Base-by-base conservation (phyloP, 1,140 invertebrate genomes). In the Wiebesia pumilae region DNA sequence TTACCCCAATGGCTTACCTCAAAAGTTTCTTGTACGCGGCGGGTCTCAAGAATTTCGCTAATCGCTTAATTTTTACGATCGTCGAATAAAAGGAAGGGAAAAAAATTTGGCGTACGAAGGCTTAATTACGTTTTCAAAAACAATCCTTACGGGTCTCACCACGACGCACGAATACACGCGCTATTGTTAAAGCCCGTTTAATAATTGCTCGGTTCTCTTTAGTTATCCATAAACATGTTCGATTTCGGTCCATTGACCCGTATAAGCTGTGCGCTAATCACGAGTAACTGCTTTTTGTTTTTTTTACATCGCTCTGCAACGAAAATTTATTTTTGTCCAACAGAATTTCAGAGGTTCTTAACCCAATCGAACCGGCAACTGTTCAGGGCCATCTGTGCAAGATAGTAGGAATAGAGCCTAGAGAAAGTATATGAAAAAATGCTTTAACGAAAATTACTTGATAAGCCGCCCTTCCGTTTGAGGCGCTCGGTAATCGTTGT, bases 11-110 rank as follows among this genome's bases (percentile, higher is more conserved):
- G 40, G 54, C 81, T 82, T 54, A 24, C 43, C 81, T 82, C 81
- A n/a, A 65, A 71, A 82, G n/a, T 47, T 14, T 30, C 62, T 21
- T 38, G 27, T 21, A 30, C 6, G 10, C 35, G 3, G 54, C 78
- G 35, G 10, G 24, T 81, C 79, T 67, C 79, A 35, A 7, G 77
- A 75, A 67, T 78, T 58, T n/a, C 27, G n/a, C 81, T 51, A 75
- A 43, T 54, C 69, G 69, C 51, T 83, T 75, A 83, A 83, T 58
- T 84, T 84, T 84, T 84, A 84, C 58, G 83, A 79, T 27, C 30
- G 9, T 3, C 71, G 75, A 83, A 43, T 54, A 38, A 62, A 67
- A 9, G 35, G 40, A 4, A 30, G 16, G 1, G 4, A 6, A 19
- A 54, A n/a, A 58, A 83, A 83, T 30, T 35, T 1, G n/a, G 51